Evolutionary conservation across 2,113 vertebrate species (phyloP).

Genomic region (Zosterops pallidus): DNA sequence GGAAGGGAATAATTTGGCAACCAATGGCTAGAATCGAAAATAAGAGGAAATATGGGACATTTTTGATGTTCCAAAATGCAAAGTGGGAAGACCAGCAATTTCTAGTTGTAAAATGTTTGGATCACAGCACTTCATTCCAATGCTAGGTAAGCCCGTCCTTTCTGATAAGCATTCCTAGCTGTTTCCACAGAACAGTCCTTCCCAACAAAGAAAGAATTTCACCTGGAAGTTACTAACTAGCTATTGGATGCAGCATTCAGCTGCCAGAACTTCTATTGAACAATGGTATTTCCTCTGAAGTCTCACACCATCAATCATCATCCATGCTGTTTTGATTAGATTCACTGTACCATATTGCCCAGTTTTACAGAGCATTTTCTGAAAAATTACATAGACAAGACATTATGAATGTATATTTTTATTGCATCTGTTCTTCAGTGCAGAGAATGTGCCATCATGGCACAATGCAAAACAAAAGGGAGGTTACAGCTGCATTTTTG

Average conservation of each 20-base stretch:
- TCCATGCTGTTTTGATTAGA: not conserved
- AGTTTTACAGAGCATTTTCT: not conserved
- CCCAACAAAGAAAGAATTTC: not conserved
- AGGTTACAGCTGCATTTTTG: not conserved
- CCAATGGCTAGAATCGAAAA: not conserved
- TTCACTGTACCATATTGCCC: not conserved
- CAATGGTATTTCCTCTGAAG: not conserved
- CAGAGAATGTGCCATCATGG: not conserved
- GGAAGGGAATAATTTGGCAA: not conserved
- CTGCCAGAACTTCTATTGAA: not conserved
- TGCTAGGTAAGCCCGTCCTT: not conserved
- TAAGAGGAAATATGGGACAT: not conserved
- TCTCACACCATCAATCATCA: not conserved
- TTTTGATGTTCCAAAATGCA: not conserved
- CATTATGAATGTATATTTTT: not conserved
- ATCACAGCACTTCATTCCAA: not conserved
- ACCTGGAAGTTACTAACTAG: not conserved
- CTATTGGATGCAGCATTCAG: not conserved
- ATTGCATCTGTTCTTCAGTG: not conserved
- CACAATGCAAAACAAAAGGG: not conserved
- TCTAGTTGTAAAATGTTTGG: not conserved
- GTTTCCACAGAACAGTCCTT: not conserved
- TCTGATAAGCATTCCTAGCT: not conserved
- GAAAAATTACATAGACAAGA: not conserved
- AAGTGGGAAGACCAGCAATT: not conserved